Conservation (phyloP, 2,113 vertebrate genomes). For the Boulengeromyrus knoepffleri region DNA sequence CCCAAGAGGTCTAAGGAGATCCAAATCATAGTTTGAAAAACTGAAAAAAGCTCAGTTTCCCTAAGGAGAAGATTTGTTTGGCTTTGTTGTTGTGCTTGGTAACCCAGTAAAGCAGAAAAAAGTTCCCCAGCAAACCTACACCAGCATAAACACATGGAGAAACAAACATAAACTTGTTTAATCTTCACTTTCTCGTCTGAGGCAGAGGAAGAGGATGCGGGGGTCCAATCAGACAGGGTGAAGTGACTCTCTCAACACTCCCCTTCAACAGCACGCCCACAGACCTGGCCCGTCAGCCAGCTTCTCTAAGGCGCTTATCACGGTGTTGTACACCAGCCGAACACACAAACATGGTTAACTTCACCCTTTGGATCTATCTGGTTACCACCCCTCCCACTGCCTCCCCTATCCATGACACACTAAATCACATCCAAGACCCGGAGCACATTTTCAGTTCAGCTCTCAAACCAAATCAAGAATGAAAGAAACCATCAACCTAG, state of each 20-base stretch:
- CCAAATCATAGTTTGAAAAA: neutral
- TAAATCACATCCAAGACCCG: neutral
- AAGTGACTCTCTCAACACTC: slow-evolving; percentile 2
- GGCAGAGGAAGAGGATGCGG: neutral
- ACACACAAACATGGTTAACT: slow-evolving; percentile 4
- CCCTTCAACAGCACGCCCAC: neutral
- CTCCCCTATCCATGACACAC: neutral
- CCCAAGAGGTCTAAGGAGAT: neutral
- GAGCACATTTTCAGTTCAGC: neutral
- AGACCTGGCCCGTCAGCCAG: slow-evolving; percentile 3
- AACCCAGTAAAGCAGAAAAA: slow-evolving; percentile 14
- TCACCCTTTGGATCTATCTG: neutral
- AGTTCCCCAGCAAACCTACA: slow-evolving; percentile 15
- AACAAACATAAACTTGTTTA: slow-evolving; percentile 16
- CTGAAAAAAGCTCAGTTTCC: slow-evolving; percentile 1
- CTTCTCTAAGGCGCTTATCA: neutral
- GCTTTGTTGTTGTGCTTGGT: slow-evolving; percentile 16
- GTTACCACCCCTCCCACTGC: neutral
- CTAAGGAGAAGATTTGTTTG: neutral
- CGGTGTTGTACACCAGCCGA: neutral
- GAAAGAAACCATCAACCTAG: neutral
- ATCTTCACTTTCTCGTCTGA: slow-evolving; percentile 13
- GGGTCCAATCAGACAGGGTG: slow-evolving; percentile 14
- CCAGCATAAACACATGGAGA: slow-evolving; percentile 1
- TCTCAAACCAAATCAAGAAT: neutral